Base-by-base conservation (phyloP, 2,797 vertebrate genomes). In the Florisuga fusca region DNA sequence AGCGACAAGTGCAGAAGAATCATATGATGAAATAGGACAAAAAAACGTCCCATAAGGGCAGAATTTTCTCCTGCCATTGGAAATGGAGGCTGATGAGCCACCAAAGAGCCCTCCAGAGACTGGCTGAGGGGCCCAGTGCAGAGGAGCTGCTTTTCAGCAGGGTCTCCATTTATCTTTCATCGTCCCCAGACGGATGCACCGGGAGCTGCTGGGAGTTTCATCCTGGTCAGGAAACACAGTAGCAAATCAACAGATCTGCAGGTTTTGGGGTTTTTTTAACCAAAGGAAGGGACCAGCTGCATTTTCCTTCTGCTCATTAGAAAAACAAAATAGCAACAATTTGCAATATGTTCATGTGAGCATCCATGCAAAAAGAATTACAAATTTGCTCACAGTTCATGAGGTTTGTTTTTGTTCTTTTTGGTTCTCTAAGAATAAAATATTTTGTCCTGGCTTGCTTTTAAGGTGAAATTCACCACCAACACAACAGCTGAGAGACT, bases 151-250 rank as follows among this genome's bases (percentile, higher is more conserved):
- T 29, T 22, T 8, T 10, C 58, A 15, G 48, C 5, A 6, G 38
- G 12, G 5, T 1, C 25, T 43, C 58, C 3, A 12, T 5, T 7
- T 15, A 1, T 8, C 33, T 15, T 3, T 4, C 17, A 5, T 17
- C 10, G 6, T 16, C 27, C 46, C 19, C 43, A 45, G 16, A 45
- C 19, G 38, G 38, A 38, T 38, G 38, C 38, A 38, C 38, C 14
- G 38, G 43, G 43, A 19, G 43, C 43, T 23, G 20, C 5, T 21
- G 10, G 4, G 23, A 25, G 27, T 31, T 54, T 25, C 18, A 33
- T 13, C 19, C 64, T 45, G 31, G 23, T 7, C 31, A 36, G 45
- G 48, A 64, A 50, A 17, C 20, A 36, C 4, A 23, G n/a, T 58
- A 64, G 41, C 33, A 69, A 84, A 59, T 3, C 38, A 48, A 67